Evolutionary conservation across 1,140 invertebrate species (phyloP).

Genomic region (Papilio glaucus): DNA sequence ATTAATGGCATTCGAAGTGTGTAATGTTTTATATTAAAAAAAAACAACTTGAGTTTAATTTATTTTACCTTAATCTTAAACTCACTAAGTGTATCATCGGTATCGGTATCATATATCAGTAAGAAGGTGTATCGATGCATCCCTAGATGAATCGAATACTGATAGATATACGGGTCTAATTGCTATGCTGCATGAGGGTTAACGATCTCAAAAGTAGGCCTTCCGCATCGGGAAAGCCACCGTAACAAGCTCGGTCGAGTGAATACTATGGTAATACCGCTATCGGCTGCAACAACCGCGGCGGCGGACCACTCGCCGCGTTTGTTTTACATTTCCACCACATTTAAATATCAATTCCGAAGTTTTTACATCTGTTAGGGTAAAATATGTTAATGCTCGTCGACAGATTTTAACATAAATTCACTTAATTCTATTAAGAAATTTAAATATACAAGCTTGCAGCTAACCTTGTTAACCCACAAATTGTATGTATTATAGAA

Average conservation of each 20-base stretch:
- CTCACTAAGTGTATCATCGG: too few species aligned
- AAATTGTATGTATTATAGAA: neutral
- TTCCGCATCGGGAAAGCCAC: conserved; percentile 36
- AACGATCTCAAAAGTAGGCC: conserved; percentile 34
- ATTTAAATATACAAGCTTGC: conserved; percentile 5
- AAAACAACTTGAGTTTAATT: too few species aligned
- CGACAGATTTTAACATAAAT: conserved; percentile 19
- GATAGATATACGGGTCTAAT: conserved; percentile 19
- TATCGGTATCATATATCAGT: too few species aligned
- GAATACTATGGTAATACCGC: conserved; percentile 38
- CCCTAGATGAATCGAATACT: too few species aligned
- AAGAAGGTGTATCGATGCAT: too few species aligned
- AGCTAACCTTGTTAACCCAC: neutral
- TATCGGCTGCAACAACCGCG: conserved; percentile 20
- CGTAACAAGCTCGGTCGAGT: conserved; percentile 37
- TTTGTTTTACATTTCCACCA: conserved; percentile 28
- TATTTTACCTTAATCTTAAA: too few species aligned
- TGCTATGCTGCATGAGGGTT: conserved; percentile 31
- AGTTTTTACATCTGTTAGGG: conserved; percentile 17
- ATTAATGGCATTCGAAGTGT: too few species aligned
- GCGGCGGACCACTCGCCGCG: neutral
- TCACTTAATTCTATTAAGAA: neutral
- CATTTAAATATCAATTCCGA: conserved; percentile 26
- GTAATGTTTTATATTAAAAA: too few species aligned
- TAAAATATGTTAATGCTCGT: conserved; percentile 5